These are phyloP conservation scores for Nomada goodeniana DNA, from an alignment of 2,888 invertebrate genomes.

Conservation along the genomic window DNA sequence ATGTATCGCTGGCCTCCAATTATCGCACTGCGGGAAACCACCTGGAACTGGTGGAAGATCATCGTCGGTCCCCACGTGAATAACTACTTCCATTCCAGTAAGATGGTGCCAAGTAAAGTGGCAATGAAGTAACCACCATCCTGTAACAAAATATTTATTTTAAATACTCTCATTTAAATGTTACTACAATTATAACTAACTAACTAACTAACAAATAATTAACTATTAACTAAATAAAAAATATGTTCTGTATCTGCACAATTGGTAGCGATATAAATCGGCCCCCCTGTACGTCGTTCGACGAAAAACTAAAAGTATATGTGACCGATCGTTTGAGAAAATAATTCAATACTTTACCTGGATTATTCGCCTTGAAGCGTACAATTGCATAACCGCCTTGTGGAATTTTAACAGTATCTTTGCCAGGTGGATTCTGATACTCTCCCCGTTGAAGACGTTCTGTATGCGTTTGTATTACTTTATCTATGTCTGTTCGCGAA, in stretches of 20 bases:
- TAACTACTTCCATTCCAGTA: constrained; percentile 75
- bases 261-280: no score
- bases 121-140: constrained; percentile 79
- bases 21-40: constrained; percentile 55
- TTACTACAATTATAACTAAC: no score
- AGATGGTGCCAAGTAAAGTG: constrained; percentile 75
- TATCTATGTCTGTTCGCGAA: constrained; percentile 48
- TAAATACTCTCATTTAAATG: background rate
- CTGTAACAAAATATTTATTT: constrained; percentile 59
- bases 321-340: background rate
- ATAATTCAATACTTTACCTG: constrained; percentile 77
- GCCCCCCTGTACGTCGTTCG: no score
- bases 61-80: constrained; percentile 67
- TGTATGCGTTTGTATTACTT: constrained; percentile 77
- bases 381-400: constrained; percentile 84
- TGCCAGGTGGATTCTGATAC: constrained; percentile 80
- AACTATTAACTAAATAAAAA: background rate
- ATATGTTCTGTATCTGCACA: no score
- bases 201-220: no score
- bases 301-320: background rate
- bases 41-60: constrained; percentile 74
- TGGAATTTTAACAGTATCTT: constrained; percentile 85
- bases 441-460: constrained; percentile 80
- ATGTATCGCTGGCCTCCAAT: constrained; percentile 40
- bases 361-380: constrained; percentile 84